Evolutionary conservation across 2,888 invertebrate species (phyloP), one percentile per base, ranked within the genome.

Genomic region (Brassicogethes aeneus): DNA sequence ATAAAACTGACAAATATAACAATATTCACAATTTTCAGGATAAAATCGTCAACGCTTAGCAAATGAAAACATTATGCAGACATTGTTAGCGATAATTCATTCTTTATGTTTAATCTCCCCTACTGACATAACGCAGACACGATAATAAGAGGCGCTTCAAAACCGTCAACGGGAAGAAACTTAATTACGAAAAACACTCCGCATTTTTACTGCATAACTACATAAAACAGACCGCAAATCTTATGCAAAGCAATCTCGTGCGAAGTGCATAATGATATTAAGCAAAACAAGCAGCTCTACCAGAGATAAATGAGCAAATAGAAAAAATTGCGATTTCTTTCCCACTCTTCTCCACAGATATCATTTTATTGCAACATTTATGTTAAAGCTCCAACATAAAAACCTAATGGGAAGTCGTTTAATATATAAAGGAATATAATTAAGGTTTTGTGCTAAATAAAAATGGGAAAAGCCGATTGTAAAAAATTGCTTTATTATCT

Each of bases 131-230:
- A 32, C 32, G 14, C 32, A 32, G 32, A 32, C 32, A 32, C 43
- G 23, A 32, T 32, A 32, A 49, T 47, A 46, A 34, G 41, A 45
- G 42, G 40, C 47, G 45, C 46, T 49, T 47, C 44, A 50, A 49
- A 44, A 35, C 43, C 45, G 55, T 51, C 55, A 50, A 50, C 51
- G 49, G 41, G 48, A 48, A 46, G 49, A 54, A 58, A 57, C 55
- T 57, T 57, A 57, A 58, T 58, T 58, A 57, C 52, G 51, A 52
- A 57, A 56, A 58, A 55, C 54, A 57, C 55, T 57, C 51, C 43
- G 45, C 46, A 37, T 52, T 56, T 54, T 56, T 53, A 50, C 50
- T 46, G 44, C 50, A 51, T 33, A 17, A 16, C 14, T 33, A 10
- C 37, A 14, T 41, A 32, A 41, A 41, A 17, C 23, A 10, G 29